A percentile compares a stretch with the other conserved stretches of the same genome.
These are phyloP conservation scores for Clanis bilineata DNA, from an alignment of 2,888 invertebrate species.

Conservation along the genomic window DNA sequence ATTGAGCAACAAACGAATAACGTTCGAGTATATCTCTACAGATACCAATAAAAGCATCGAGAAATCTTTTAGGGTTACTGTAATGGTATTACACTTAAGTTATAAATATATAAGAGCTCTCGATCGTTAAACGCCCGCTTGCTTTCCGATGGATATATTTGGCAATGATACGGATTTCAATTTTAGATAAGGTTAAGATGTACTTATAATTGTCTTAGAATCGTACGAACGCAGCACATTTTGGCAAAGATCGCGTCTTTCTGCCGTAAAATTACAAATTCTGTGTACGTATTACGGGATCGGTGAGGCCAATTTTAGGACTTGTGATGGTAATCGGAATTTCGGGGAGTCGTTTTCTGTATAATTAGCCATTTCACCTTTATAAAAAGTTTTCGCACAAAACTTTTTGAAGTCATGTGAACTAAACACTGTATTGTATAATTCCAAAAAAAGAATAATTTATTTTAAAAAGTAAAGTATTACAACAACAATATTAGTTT, in stretches of 20 bases:
- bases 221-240: slow-evolving; percentile 32
- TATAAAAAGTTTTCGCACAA: neutral
- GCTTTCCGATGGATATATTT: slow-evolving; percentile 31
- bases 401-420: neutral
- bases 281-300: slow-evolving; percentile 16
- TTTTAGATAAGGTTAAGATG: slow-evolving; percentile 60
- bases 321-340: slow-evolving; percentile 2
- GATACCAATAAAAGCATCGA: neutral
- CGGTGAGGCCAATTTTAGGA: neutral
- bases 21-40: neutral
- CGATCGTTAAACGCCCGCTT: slow-evolving; percentile 1
- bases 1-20: slow-evolving; percentile 4
- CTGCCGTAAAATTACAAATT: slow-evolving; percentile 19
- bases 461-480: neutral
- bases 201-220: slow-evolving; percentile 57
- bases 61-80: neutral
- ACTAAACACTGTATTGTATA: neutral
- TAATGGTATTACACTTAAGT: neutral
- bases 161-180: slow-evolving; percentile 64
- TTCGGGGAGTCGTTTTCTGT: neutral
- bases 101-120: slow-evolving; percentile 4
- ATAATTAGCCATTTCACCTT: neutral
- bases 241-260: slow-evolving; percentile 26
- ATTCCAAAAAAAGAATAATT: neutral
- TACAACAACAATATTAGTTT: neutral